Base-by-base conservation (phyloP, 2,113 vertebrate genomes). In the Orthonyx spaldingii region DNA sequence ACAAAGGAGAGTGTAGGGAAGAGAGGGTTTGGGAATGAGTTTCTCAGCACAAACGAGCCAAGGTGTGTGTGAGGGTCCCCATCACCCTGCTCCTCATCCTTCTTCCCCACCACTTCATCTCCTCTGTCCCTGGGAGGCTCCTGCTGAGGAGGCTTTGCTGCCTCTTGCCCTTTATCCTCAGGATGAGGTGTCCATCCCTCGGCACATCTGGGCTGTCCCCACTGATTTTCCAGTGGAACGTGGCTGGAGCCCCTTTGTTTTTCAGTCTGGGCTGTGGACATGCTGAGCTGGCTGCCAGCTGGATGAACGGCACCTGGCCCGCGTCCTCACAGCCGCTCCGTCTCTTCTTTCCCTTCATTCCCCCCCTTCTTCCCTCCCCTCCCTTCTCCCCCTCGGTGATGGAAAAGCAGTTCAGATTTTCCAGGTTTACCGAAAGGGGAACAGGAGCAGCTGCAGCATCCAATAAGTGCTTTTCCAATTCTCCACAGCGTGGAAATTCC, bases 231-330 rank as follows among this genome's bases (percentile, higher is more conserved):
- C 97, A 53, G 91, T 83, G 77, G 68, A 96, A 84, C 44, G 27
- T 96, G 93, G 84, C 90, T 84, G 21, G 10, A 93, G 91, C 91
- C 41, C 84, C 90, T 95, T 94, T 94, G 88, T 95, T 97, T 97
- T 97, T 96, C 96, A 94, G 95, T 71, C 95, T 97, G 96, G 95
- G 92, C 91, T 96, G 77, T 16, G 90, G 96, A 97, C 64, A 82
- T 44, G 88, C 96, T 83, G 75, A 94, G 84, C 92, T 9, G 20
- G 52, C 78, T 97, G 98, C 98, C 98, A 97, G 96, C 94, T 97
- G 96, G 97, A 84, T 11, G 1, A 53, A 11, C 44, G 0, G 75
- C 81, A 13, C 81, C 86, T 93, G 60, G 95, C 81, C 33, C 1
- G 5, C 26, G 82, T 94, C 96, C 90, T 63, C 69, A 76, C 86